Base-by-base conservation (phyloP, 2,888 invertebrate species). In the Clivina fossor region DNA sequence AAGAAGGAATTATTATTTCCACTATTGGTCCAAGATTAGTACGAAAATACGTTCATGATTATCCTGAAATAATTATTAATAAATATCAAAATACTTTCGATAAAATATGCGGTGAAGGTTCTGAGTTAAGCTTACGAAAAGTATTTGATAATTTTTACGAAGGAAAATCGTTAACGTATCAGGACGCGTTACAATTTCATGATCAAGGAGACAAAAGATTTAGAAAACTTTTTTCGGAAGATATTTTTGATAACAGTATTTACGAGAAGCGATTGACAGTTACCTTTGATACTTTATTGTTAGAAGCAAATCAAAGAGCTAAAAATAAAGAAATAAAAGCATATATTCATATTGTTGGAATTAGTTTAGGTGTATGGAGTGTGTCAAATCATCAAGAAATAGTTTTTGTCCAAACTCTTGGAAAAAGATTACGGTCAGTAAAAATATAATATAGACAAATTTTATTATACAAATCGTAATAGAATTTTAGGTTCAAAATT, bases 41-140 rank as follows among this genome's bases (percentile, higher is more conserved):
- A 18, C 72, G 74, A 2, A 67, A 71, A 1, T 69, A 74, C 46
- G 67, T 74, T 1, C 80, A 81, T 80, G 80, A 80, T 62, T 80
- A 69, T 60, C 71, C 75, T 48, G 80, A 80, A 53, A 76, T 80
- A 51, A 63, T 80, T 0, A 67, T 80, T 5, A 74, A 75, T 0
- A 69, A 74, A 55, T 60, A 69, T 1, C 82, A 81, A 62, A 80
- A 80, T 60, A 76, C 71, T 9, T 58, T 64, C 44, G 69, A 71
- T 8, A 75, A 78, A 51, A 81, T 81, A 61, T 82, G 74, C 63
- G 71, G 69, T 0, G 57, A 60, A 5, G 41, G 54, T 2, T 19
- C 55, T 5, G n/a, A n/a, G n/a, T 47, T 59, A 19, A 64, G 61
- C 46, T 60, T 62, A 38, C 66, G 63, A 26, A 57, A 59, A 26